Conservation (phyloP, 2,797 vertebrate species). For the Adrianichthys oophorus region DNA sequence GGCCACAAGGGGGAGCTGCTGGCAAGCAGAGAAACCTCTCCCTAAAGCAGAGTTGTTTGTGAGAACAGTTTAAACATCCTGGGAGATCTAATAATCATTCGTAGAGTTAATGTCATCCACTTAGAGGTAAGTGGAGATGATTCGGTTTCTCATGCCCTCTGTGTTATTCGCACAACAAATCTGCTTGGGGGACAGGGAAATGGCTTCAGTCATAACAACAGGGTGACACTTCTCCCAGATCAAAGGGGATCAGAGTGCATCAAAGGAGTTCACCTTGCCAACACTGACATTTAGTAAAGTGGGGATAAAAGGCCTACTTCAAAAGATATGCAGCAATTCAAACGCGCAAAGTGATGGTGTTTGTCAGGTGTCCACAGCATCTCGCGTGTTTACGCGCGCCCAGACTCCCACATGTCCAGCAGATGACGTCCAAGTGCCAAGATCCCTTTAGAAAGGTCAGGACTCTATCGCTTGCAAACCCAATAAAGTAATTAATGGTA, state of each 20-base stretch:
- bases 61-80: conserved; percentile 22
- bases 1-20: conserved; percentile 62
- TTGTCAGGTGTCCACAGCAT: conserved; percentile 43
- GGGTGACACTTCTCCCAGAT: conserved; percentile 71
- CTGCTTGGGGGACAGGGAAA: conserved; percentile 52
- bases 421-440: conserved; percentile 66
- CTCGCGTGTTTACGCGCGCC: conserved; percentile 1
- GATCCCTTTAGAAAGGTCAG: conserved; percentile 3
- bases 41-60: background rate
- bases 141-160: conserved; percentile 45
- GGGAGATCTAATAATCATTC: conserved; percentile 40
- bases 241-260: conserved; percentile 73
- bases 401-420: conserved; percentile 42
- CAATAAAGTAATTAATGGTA: too few relatives aligned
- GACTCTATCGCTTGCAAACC: conserved; percentile 6
- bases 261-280: conserved; percentile 68
- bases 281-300: conserved; percentile 71
- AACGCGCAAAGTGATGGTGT: conserved; percentile 50
- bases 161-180: conserved; percentile 67
- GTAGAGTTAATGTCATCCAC: conserved; percentile 39
- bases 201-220: conserved; percentile 67
- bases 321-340: conserved; percentile 69
- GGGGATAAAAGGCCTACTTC: conserved; percentile 74
- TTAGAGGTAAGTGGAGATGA: conserved; percentile 55
- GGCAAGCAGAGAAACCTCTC: conserved; percentile 12